These are phyloP conservation scores for Rhopalosiphum maidis DNA, from an alignment of 1,140 invertebrate species.

Conservation along the genomic window DNA sequence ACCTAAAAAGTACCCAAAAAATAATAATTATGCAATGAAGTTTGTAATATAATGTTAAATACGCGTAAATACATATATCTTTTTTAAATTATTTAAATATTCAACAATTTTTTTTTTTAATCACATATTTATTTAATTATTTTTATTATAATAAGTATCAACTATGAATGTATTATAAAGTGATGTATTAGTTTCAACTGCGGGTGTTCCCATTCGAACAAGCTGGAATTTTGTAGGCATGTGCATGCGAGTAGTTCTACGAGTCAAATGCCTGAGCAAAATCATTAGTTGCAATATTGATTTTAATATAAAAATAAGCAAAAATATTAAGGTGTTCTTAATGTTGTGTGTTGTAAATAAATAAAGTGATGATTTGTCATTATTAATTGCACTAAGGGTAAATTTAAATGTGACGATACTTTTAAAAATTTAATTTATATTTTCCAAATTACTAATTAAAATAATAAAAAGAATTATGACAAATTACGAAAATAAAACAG, in stretches of 20 bases:
- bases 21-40: not conserved
- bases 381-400: not conserved
- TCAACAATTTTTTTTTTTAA: too few relatives aligned
- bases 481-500: not conserved
- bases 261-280: too few relatives aligned
- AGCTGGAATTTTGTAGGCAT: too few relatives aligned
- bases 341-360: not conserved
- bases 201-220: not conserved
- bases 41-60: not conserved
- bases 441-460: not conserved
- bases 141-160: not conserved
- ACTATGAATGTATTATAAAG: not conserved
- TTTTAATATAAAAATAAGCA: not conserved
- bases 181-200: not conserved
- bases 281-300: too few relatives aligned
- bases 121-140: not conserved
- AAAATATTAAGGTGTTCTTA: not conserved
- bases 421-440: not conserved
- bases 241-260: too few relatives aligned
- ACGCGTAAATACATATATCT: not conserved
- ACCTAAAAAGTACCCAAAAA: constrained; percentile 64
- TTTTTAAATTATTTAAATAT: too few relatives aligned
- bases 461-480: not conserved
- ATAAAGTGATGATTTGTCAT: not conserved
- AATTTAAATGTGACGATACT: not conserved